Base-by-base conservation (phyloP, 2,888 invertebrate genomes). In the Ecliptopera silaceata region DNA sequence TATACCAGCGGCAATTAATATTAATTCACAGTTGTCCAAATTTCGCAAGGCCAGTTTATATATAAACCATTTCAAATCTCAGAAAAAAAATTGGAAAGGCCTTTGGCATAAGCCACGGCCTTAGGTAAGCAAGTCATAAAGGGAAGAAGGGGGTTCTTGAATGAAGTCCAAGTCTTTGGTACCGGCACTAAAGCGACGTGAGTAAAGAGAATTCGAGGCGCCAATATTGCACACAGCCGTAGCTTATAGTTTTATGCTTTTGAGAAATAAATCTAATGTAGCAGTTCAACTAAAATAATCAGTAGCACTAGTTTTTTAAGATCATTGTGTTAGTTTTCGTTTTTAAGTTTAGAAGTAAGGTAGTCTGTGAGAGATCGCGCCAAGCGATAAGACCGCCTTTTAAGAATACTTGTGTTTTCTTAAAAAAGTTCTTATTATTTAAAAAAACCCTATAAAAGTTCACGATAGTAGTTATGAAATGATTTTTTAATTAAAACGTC, bases 91-190 rank as follows among this genome's bases (percentile, higher is more conserved):
- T 55, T 41, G 42, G 34, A 36, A 49, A 34, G 42, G 56, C 46
- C 58, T 61, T 58, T 60, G 48, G 56, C 57, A 47, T 47, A 39
- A 57, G 47, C 39, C 50, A 29, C 46, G 39, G 47, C 50, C 53
- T 57, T 55, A 55, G 52, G 55, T 57, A 59, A 60, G 53, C 55
- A 60, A 54, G 43, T 49, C 44, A 65, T 61, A 63, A 57, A 58
- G 48, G 41, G 41, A 61, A 55, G 49, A 36, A 60, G 45, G 31
- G 46, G 55, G 42, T 55, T 62, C 47, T 59, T 62, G 62, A 66
- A 63, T 64, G 60, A 62, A 59, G 56, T 63, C 65, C 65, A 66
- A 64, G 59, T 64, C 46, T 60, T 63, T 61, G 61, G 53, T 55
- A 57, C 39, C 45, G 53, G 57, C 60, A 57, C 55, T 62, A 60